Evolutionary conservation across 2,888 invertebrate species (phyloP), one percentile per base, ranked within the genome.

Genomic region (Pherbina coryleti): DNA sequence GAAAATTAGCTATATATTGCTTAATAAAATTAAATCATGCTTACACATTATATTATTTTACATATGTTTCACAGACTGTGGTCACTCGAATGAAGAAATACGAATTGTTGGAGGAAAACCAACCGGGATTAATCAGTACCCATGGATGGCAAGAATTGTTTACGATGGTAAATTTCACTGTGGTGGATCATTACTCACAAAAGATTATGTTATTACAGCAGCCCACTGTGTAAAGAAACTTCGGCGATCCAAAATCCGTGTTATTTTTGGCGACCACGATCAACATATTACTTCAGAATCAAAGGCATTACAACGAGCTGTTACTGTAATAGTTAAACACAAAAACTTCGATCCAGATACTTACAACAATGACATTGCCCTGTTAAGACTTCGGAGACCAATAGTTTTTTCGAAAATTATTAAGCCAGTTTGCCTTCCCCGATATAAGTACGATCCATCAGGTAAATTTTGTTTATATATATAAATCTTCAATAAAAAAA

Each of bases 151-250:
- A 3, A 92, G 96, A 64, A 91, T 97, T 76, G 94, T 96, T 17
- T 96, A 96, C 88, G 95, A 96, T 86, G 96, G 96, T 0, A 95
- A 95, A 89, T 96, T 96, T 90, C 96, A 96, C 88, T 97, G 96
- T 85, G 96, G 96, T 0, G 96, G 94, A 28, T 95, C 96, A 3
- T 91, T 96, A 37, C 91, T 97, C 64, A 95, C 95, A 76, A 93
- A 94, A 64, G 95, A 96, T 89, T 96, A 95, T 87, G 95, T 96
- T 78, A 91, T 97, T 76, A 96, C 96, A 0, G 96, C 96, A 0
- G 96, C 96, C 3, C 96, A 96, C 91, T 96, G 96, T 87, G 94
- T 96, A 1, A 89, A 90, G 72, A 95, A 95, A 83, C 88, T 96
- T 55, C 93, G 95, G 85, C 91, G 94, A 57, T 94, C 95, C 0